These are phyloP conservation scores for Lepus europaeus DNA, from an alignment of 2,113 vertebrate genomes.

Conservation along the genomic window DNA sequence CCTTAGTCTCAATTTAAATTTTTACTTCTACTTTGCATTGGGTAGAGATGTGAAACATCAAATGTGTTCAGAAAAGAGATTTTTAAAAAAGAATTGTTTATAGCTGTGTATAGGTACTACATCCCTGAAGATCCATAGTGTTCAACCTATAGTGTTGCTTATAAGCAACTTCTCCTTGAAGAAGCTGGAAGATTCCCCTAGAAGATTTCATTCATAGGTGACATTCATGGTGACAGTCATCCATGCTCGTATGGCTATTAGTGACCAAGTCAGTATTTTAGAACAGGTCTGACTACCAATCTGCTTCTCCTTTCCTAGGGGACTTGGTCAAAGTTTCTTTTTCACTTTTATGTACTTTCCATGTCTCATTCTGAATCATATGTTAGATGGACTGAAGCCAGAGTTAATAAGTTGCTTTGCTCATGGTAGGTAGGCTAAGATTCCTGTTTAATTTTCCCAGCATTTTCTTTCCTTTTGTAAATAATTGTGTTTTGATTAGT, in stretches of 20 bases:
- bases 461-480: not conserved
- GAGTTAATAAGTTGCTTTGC: not conserved
- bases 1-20: not conserved
- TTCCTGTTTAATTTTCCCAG: not conserved
- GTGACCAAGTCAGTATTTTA: not conserved
- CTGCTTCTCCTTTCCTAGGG: not conserved
- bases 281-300: not conserved
- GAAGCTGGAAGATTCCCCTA: not conserved
- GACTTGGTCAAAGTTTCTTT: not conserved
- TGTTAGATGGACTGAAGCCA: not conserved
- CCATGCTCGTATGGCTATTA: not conserved
- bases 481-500: slow-evolving; percentile 1
- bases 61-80: not conserved
- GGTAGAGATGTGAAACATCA: not conserved
- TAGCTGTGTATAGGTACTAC: not conserved
- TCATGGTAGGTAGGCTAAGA: not conserved
- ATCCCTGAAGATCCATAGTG: not conserved
- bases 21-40: not conserved
- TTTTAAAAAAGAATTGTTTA: not conserved
- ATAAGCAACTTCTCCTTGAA: not conserved
- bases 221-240: no score
- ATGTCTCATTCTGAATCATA: not conserved
- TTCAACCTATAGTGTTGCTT: not conserved
- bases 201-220: not conserved
- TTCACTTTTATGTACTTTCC: not conserved